Evolutionary conservation across 1,140 invertebrate genomes (phyloP).

Genomic region (Ganaspis sp.): DNA sequence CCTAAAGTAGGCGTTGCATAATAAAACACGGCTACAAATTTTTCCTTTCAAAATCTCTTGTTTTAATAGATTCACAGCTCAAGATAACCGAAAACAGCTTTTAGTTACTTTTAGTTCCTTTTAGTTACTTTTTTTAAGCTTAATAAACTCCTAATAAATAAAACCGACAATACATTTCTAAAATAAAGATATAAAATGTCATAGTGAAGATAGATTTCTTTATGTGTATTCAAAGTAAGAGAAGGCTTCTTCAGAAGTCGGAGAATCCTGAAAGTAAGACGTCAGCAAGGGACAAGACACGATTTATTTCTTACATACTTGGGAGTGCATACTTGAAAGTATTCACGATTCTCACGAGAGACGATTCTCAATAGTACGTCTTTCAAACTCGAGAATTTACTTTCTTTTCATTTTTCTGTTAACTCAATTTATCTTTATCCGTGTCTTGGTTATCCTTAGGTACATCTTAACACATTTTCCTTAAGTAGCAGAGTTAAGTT

Average conservation of each 20-base stretch:
- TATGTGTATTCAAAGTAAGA: too few species aligned
- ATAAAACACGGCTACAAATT: too few species aligned
- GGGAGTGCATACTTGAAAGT: not conserved
- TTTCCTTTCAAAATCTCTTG: too few species aligned
- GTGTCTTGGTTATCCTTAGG: not conserved
- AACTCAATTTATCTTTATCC: not conserved
- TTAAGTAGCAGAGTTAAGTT: not conserved
- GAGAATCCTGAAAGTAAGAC: not conserved
- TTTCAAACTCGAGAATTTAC: not conserved
- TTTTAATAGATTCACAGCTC: too few species aligned
- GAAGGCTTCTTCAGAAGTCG: not conserved
- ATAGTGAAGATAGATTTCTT: too few species aligned
- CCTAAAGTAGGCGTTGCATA: too few species aligned
- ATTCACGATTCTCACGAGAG: slow-evolving; percentile 13
- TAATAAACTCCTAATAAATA: too few species aligned
- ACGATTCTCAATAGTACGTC: not conserved
- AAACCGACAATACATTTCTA: too few species aligned
- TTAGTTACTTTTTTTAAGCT: too few species aligned
- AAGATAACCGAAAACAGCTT: too few species aligned
- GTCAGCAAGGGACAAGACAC: not conserved
- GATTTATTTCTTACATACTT: slow-evolving; percentile 23
- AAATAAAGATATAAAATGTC: too few species aligned
- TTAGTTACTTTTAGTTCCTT: too few species aligned
- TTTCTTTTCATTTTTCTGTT: not conserved
- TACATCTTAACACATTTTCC: not conserved